These are phyloP conservation scores for Embiotoca jacksoni DNA, from an alignment of 2,113 vertebrate species.

Conservation along the genomic window DNA sequence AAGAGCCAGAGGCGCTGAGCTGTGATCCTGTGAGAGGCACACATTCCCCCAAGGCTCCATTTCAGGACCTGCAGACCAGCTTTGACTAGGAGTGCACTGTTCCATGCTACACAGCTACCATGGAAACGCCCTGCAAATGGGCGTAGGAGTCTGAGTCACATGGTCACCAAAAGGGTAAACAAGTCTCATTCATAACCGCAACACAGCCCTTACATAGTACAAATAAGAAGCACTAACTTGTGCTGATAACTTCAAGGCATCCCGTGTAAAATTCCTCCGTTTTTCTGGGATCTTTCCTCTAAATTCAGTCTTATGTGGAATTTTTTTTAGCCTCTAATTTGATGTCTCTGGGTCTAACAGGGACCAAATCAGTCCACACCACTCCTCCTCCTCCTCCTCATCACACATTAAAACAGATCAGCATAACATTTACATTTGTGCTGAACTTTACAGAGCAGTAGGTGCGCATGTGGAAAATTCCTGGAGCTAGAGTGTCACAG, in stretches of 20 bases:
- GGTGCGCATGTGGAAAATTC: slow-evolving; percentile 82
- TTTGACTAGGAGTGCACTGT: slow-evolving; percentile 68
- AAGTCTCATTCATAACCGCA: slow-evolving; percentile 85
- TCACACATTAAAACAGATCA: slow-evolving; percentile 34
- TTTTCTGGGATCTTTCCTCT: background rate
- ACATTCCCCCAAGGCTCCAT: slow-evolving; percentile 67
- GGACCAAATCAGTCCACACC: background rate
- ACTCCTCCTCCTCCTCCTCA: slow-evolving; percentile 32
- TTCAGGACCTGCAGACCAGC: slow-evolving; percentile 71
- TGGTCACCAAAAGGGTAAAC: slow-evolving; percentile 84
- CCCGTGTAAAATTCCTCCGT: background rate
- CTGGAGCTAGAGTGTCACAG: slow-evolving; percentile 79
- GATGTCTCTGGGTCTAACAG: background rate
- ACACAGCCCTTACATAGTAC: slow-evolving; percentile 62
- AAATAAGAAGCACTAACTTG: slow-evolving; percentile 30
- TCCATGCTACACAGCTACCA: slow-evolving; percentile 76
- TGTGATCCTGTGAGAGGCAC: slow-evolving; percentile 67
- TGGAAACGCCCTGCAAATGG: slow-evolving; percentile 81
- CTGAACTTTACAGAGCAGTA: slow-evolving; percentile 72
- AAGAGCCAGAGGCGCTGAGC: slow-evolving; percentile 37
- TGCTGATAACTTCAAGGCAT: slow-evolving; percentile 27
- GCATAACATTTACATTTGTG: slow-evolving; percentile 66
- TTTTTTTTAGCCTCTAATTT: slow-evolving; percentile 27
- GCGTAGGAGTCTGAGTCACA: slow-evolving; percentile 81
- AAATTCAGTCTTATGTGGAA: background rate